Evolutionary conservation across 2,113 vertebrate genomes (phyloP).

Genomic region (Ictalurus punctatus): DNA sequence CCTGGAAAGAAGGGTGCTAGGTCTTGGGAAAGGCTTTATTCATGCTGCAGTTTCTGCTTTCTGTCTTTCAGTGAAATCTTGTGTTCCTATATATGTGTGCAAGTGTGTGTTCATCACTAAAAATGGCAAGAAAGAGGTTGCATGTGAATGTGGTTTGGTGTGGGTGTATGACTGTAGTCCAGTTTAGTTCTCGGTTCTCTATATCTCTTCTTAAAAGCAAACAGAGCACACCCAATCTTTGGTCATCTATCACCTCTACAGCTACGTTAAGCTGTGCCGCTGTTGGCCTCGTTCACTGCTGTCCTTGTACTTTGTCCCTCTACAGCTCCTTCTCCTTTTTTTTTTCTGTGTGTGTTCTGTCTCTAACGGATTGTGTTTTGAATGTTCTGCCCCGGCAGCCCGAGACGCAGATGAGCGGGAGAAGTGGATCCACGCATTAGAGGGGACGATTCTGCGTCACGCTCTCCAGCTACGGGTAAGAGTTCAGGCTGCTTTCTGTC

Average conservation of each 20-base stretch:
- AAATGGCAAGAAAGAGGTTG: not conserved
- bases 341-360: constrained; percentile 16
- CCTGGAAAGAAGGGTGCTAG: not conserved
- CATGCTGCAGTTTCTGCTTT: not conserved
- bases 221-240: not conserved
- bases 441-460: constrained; percentile 97
- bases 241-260: constrained; percentile 5
- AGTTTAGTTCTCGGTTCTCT: not conserved
- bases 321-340: not conserved
- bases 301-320: not conserved
- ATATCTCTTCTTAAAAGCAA: not conserved
- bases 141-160: constrained; percentile 38
- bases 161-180: constrained; percentile 40
- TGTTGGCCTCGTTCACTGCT: not conserved
- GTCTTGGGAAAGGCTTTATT: not conserved
- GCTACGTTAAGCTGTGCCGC: not conserved
- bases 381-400: constrained; percentile 74
- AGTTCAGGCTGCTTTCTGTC: not conserved
- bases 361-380: constrained; percentile 59
- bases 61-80: not conserved
- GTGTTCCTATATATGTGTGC: constrained; percentile 30
- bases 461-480: constrained; percentile 92
- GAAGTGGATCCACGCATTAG: constrained; percentile 99
- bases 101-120: constrained; percentile 8
- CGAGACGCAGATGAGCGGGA: constrained; percentile 98